Base-by-base conservation (phyloP, 2,797 vertebrate genomes). In the Gymnocypris eckloni region DNA sequence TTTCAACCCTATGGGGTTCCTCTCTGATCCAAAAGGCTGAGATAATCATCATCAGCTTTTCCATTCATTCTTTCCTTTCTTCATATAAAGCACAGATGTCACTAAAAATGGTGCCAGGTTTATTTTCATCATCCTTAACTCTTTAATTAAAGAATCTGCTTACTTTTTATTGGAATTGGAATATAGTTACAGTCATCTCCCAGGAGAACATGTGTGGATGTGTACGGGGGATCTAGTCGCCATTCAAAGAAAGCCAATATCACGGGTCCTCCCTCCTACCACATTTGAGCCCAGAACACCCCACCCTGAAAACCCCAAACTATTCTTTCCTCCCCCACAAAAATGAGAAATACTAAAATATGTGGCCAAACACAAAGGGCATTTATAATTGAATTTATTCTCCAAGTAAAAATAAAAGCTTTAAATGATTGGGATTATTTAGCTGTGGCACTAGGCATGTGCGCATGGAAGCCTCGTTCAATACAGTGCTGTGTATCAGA, bases 121-220 rank as follows among this genome's bases (percentile, higher is more conserved):
- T 95, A 95, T 95, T 94, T 94, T 91, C 90, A 90, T 89, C 90
- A 89, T 83, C 22, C 48, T 70, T 91, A 91, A 90, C 89, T 88
- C 90, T 86, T 84, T 94, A 94, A 95, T 95, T 95, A 94, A 84
- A 91, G 90, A 72, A 88, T 59, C 84, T 89, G 88, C 71, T 75
- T 86, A 88, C 82, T 87, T 93, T 80, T 94, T 92, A 93, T 91
- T 82, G 83, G 87, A 84, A 85, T 85, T 83, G 87, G 88, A 89
- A 89, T 85, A n/a, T 86, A 45, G 84, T 56, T 83, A 87, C 79
- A 87, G 70, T 71, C 85, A 84, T 71, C 86, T 79, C 70, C 72
- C 76, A 54, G n/a, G 25, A 66, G 71, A 50, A 50, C 16, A 52
- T 52, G 71, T 72, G 76, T 56, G 61, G 25, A 70, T 82, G 33